These are phyloP conservation scores for Camelus bactrianus DNA, from an alignment of 2,113 vertebrate species.

Conservation along the genomic window DNA sequence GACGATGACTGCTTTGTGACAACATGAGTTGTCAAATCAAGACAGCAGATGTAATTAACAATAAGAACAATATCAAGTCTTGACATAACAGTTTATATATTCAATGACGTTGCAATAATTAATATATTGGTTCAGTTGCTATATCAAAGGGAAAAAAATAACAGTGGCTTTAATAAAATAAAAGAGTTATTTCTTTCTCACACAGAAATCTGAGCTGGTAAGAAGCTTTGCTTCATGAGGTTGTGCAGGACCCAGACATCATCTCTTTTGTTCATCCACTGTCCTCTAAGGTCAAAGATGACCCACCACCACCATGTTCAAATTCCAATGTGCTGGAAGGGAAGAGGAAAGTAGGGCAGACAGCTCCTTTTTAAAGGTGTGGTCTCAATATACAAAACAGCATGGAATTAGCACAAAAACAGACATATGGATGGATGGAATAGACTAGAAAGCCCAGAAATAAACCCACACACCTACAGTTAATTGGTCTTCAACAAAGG, in stretches of 20 bases:
- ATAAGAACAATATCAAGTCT: background rate
- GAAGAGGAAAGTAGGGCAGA: background rate
- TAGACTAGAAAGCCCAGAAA: no score
- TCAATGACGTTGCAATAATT: background rate
- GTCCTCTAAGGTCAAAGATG: background rate
- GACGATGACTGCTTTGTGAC: background rate
- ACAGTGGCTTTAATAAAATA: background rate
- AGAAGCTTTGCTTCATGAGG: background rate
- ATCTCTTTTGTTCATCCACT: background rate
- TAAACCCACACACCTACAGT: no score
- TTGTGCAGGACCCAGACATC: background rate
- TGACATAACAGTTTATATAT: background rate
- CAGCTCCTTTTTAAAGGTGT: background rate
- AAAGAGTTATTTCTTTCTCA: background rate
- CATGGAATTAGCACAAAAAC: no score
- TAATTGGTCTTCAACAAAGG: no score
- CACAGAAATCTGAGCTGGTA: background rate
- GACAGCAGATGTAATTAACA: background rate
- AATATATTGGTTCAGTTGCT: background rate
- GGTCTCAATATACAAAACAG: no score
- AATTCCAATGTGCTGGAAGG: background rate
- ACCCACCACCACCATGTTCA: background rate
- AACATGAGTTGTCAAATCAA: background rate
- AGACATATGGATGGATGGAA: no score
- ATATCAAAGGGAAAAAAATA: background rate